These are phyloP conservation scores for Natrix natrix DNA, from an alignment of 2,797 vertebrate genomes.

Conservation along the genomic window DNA sequence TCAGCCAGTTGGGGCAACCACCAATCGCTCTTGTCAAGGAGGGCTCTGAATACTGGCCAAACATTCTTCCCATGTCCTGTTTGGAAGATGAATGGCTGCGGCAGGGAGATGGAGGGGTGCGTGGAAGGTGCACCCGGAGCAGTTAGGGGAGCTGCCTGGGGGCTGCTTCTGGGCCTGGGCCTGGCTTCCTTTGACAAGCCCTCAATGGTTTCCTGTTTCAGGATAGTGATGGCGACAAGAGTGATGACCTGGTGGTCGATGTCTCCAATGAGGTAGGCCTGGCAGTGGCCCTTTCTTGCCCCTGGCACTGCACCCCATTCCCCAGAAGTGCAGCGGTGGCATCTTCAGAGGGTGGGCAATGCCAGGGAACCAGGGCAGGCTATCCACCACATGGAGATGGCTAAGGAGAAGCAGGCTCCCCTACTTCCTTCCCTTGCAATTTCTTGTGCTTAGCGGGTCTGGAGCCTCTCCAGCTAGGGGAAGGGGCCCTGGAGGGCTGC, in stretches of 20 bases:
- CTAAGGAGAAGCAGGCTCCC: too few relatives aligned
- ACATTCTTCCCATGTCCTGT: not conserved
- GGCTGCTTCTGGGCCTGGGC: fast-evolving
- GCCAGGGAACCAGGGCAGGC: not conserved
- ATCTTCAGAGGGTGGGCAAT: not conserved
- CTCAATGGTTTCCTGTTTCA: slow-evolving; percentile 59
- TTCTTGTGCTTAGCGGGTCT: not conserved
- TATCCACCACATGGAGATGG: not conserved
- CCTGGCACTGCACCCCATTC: too few relatives aligned
- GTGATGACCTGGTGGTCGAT: slow-evolving; percentile 93
- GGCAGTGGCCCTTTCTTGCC: not conserved
- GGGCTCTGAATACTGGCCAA: not conserved
- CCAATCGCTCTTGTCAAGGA: not conserved
- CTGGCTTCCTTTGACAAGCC: not conserved
- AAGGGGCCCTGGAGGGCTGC: not conserved
- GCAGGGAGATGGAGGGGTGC: fast-evolving
- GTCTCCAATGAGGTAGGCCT: slow-evolving; percentile 91
- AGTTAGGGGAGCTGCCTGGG: fast-evolving
- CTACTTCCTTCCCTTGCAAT: not conserved
- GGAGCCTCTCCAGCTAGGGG: not conserved
- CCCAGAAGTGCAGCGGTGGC: too few relatives aligned
- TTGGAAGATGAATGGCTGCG: not conserved
- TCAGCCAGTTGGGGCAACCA: not conserved
- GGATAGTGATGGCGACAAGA: slow-evolving; percentile 98
- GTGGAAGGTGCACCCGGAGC: fast-evolving